A percentile compares a stretch with the other conserved stretches of the same genome.
Evolutionary conservation across 2,113 vertebrate genomes (phyloP).

Genomic region (Dicrurus megarhynchus): DNA sequence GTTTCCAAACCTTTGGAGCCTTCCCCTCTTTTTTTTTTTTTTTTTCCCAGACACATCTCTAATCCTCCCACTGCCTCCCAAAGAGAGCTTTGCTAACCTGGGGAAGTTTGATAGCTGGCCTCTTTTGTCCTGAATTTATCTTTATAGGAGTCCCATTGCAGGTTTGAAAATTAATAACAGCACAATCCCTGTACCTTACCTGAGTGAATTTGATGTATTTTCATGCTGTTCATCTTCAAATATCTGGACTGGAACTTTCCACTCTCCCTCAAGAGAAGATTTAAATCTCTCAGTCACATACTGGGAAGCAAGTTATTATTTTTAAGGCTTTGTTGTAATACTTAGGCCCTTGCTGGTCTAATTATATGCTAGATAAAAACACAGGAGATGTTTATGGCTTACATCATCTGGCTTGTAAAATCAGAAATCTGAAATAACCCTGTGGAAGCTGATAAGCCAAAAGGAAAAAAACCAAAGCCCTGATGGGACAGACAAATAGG

Average conservation of each 20-base stretch:
- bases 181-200: background rate
- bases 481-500: background rate
- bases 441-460: background rate
- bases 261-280: background rate
- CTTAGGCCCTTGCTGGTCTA: conserved; percentile 28
- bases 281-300: conserved; percentile 31
- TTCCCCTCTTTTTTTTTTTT: background rate
- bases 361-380: background rate
- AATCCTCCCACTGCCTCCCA: background rate
- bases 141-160: background rate
- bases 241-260: background rate
- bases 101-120: conserved; percentile 1
- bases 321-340: conserved; percentile 19
- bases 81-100: conserved; percentile 5
- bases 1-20: background rate
- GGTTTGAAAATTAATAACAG: conserved; percentile 31
- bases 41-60: background rate
- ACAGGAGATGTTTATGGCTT: background rate
- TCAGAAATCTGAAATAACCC: background rate
- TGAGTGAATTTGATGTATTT: background rate
- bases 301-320: conserved; percentile 10
- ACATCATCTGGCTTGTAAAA: background rate
- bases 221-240: conserved; percentile 14
- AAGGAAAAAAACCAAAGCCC: background rate
- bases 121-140: conserved; percentile 36